Percentiles rank a stretch among this genome's conserved stretches.
Evolutionary conservation across 2,113 vertebrate species (phyloP).

Genomic region (Ploceus nigricollis): DNA sequence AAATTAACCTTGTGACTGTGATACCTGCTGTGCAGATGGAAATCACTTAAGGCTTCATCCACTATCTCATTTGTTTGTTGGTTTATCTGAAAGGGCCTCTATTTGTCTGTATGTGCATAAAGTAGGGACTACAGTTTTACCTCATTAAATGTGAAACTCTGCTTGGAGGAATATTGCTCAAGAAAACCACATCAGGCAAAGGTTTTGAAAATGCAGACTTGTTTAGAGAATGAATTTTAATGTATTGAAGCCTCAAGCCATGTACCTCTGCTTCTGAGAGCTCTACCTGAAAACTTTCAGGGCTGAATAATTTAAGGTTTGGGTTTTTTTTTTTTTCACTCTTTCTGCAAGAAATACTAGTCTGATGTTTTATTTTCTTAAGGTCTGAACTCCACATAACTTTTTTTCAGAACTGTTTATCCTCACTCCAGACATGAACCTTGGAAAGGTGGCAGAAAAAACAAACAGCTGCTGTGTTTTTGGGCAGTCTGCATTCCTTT

Average conservation of each 20-base stretch:
- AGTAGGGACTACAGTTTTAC: background rate
- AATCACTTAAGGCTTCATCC: background rate
- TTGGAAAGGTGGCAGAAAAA: slow-evolving; percentile 79
- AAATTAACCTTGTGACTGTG: background rate
- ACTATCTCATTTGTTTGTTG: background rate
- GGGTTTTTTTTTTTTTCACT: background rate
- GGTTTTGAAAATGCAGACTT: slow-evolving; percentile 30
- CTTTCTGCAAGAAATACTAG: slow-evolving; percentile 52
- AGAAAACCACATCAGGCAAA: slow-evolving; percentile 40
- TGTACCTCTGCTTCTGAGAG: slow-evolving; percentile 22
- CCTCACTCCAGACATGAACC: slow-evolving; percentile 75
- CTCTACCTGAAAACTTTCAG: slow-evolving; percentile 59
- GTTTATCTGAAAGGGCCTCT: background rate
- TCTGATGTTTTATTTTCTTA: slow-evolving; percentile 74
- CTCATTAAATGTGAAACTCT: slow-evolving; percentile 6
- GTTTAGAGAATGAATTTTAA: slow-evolving; percentile 42
- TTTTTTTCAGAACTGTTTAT: slow-evolving; percentile 69
- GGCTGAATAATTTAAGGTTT: slow-evolving; percentile 49
- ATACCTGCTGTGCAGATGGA: background rate
- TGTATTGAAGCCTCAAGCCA: slow-evolving; percentile 33
- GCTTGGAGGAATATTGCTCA: slow-evolving; percentile 49
- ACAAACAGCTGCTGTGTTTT: slow-evolving; percentile 72
- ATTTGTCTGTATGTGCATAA: background rate
- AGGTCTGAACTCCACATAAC: slow-evolving; percentile 65
- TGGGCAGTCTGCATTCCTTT: slow-evolving; percentile 78